Base-by-base conservation (phyloP, 1,140 invertebrate species). In the Radopholus similis region DNA sequence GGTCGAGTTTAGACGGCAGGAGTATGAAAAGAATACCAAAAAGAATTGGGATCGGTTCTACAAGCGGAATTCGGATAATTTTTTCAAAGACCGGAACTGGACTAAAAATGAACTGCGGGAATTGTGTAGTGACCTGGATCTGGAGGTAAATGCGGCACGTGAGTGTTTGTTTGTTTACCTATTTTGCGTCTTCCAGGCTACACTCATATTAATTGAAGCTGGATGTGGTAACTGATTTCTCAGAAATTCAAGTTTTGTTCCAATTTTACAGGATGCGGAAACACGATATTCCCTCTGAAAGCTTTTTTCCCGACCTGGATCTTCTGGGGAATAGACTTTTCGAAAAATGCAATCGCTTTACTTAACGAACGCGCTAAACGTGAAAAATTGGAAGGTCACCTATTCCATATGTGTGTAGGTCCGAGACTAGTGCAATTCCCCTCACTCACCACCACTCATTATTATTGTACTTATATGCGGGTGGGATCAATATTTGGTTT, bases 1-100 rank as follows among this genome's bases (percentile, higher is more conserved):
- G n/a, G n/a, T n/a, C n/a, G n/a, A n/a, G n/a, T n/a, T n/a, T n/a
- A n/a, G n/a, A n/a, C n/a, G n/a, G n/a, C n/a, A n/a, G n/a, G n/a
- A n/a, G n/a, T n/a, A n/a, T n/a, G n/a, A n/a, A n/a, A n/a, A n/a
- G n/a, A n/a, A n/a, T n/a, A n/a, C n/a, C n/a, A n/a, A n/a, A n/a
- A 90, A 91, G 72, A 89, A 97, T 83, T 99, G 95, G 95, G 95
- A 98, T 84, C 85, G 94, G 51, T 99, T 99, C 84, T 99, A 99
- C 81, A 96, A 86, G 89, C 73, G 82, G 26, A 87, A 87, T 68
- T 83, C 83, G 21, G 83, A 83, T 28, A 85, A 85, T 66, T 98
- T 99, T 82, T 99, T 97, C 82, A 93, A 93, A 84, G 93, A 97
- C 84, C 87, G 95, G 18, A 92, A 97, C 83, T 98, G 95, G 95